Conservation (phyloP, 1,140 invertebrate species). For the Steinernema khuongi region DNA sequence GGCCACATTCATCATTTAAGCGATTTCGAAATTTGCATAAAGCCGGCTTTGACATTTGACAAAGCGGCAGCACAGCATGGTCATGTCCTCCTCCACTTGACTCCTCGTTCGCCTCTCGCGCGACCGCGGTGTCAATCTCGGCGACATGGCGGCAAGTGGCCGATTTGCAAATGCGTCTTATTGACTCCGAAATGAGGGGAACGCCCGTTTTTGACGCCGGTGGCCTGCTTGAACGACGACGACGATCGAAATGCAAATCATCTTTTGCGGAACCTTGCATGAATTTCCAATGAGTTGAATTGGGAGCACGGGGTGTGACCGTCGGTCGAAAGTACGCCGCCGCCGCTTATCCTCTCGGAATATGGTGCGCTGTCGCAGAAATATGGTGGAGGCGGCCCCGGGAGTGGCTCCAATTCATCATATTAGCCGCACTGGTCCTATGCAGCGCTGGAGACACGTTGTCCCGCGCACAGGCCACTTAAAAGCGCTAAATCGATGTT, state of each 20-base stretch:
- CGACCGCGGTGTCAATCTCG: background rate
- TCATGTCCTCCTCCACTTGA: background rate
- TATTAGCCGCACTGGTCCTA: background rate
- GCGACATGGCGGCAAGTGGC: background rate
- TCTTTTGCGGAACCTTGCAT: background rate
- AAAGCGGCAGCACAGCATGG: background rate
- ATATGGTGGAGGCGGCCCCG: background rate
- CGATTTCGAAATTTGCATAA: slow-evolving; percentile 17
- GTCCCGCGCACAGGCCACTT: background rate
- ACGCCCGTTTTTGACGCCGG: background rate
- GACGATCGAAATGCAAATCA: background rate
- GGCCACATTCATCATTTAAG: slow-evolving; percentile 5
- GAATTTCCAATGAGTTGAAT: background rate
- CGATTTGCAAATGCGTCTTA: background rate
- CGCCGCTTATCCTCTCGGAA: background rate
- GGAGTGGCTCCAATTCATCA: slow-evolving; percentile 10
- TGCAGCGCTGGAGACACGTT: background rate
- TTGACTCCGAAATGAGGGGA: background rate
- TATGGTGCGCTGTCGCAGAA: background rate
- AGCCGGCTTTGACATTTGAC: background rate
- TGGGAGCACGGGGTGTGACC: background rate
- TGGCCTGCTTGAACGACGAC: background rate
- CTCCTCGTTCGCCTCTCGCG: background rate
- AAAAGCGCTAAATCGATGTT: background rate
- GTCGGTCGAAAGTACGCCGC: background rate